These are phyloP conservation scores for Spea hammondii DNA, from an alignment of 2,797 vertebrate genomes.

Conservation along the genomic window DNA sequence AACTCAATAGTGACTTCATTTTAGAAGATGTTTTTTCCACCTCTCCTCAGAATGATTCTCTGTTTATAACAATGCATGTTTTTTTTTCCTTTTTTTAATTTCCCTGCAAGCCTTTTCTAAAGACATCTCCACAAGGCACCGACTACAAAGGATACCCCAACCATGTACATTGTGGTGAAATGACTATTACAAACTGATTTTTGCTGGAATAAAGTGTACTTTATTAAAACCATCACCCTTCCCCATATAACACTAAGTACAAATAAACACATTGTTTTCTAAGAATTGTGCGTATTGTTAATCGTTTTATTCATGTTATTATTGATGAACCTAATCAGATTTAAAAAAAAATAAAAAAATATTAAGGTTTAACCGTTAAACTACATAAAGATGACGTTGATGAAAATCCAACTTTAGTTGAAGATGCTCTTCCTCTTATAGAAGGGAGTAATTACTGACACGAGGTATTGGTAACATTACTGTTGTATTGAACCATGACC, in stretches of 20 bases:
- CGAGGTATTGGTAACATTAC: no score
- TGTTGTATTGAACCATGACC: no score
- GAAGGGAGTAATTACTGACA: no score
- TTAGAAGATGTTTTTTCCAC: neutral
- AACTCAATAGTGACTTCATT: neutral
- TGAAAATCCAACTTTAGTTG: no score
- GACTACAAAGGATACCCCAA: neutral
- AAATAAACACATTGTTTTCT: constrained; percentile 24
- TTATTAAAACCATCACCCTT: neutral
- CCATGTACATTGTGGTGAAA: neutral
- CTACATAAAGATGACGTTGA: no score
- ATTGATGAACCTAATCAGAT: neutral
- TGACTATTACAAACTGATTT: neutral
- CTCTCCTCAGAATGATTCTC: neutral
- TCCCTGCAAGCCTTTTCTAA: neutral
- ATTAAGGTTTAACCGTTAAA: no score
- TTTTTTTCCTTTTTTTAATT: neutral
- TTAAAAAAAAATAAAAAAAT: no score
- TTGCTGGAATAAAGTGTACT: constrained; percentile 5
- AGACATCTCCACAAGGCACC: neutral
- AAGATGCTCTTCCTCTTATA: neutral
- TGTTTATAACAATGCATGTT: constrained; percentile 25
- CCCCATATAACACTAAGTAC: constrained; percentile 1
- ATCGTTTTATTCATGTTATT: neutral
- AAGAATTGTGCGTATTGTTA: neutral